Base-by-base conservation (phyloP, 1,140 invertebrate genomes). In the Trichonephila clavata region DNA sequence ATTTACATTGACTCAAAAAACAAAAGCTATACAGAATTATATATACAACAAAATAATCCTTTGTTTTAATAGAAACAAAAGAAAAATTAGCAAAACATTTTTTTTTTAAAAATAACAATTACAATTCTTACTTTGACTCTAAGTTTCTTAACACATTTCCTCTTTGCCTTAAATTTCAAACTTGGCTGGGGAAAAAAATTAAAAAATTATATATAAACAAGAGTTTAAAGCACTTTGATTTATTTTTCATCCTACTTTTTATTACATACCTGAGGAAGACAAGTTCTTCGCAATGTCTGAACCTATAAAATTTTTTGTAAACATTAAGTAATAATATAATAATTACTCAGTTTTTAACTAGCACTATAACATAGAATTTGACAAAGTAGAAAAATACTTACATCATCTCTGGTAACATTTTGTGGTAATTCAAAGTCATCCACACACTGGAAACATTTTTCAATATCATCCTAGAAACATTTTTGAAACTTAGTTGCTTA, bases 321-420 rank as follows among this genome's bases (percentile, higher is more conserved):
- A 63, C 21, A 65, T 57, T 61, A 32, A 20, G 39, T 59, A 50
- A 50, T 61, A 32, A 59, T 18, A 61, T 63, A 32, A 6, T 39
- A 57, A 6, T 71, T 57, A 24, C 57, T 77, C 7, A 50, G 10
- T 50, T 50, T 50, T 50, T 50, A 59, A 71, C 16, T 89, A 24
- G 13, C 71, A 14, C 57, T 89, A 14, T 10, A 57, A n/a, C 59
- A 39, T 2, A 14, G n/a, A 89, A 89, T 89, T 43, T 10, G 77
- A 39, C 1, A 77, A 20, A 8, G 32, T 18, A 32, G 27, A 32
- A 13, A 59, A 65, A 65, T 39, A 90, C 86, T 84, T 32, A 94
- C 93, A 71, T 94, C 93, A 90, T 94, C 86, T 90, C 77, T 89
- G 5, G 93, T 94, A 39, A 90, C 93, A 86, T 94, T 94, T n/a